phyloP scores from a whole-genome alignment of 2,888 invertebrate genomes.

The Digitonthophagus gazella region DNA sequence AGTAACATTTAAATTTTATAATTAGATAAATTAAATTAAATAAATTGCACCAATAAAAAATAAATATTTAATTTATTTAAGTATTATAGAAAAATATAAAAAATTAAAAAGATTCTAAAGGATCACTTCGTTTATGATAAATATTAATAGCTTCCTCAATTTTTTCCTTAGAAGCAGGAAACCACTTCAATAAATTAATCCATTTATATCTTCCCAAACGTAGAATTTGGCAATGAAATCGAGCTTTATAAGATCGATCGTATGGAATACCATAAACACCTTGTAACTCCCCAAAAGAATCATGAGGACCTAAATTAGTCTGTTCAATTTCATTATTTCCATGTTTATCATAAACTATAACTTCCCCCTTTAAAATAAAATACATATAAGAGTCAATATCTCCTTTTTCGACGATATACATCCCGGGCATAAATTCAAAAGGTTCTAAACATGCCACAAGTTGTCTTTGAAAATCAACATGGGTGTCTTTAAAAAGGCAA shows the following conservation, averaged over 20 bases:
- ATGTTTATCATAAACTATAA: slow-evolving; percentile 34
- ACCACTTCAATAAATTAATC: slow-evolving; percentile 35
- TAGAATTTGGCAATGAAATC: slow-evolving; percentile 32
- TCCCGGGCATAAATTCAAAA: slow-evolving; percentile 56
- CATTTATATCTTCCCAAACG: slow-evolving; percentile 32
- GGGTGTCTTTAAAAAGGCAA: slow-evolving; percentile 53
- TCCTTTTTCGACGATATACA: slow-evolving; percentile 57
- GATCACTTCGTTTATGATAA: too few relatives aligned
- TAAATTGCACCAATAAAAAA: too few relatives aligned
- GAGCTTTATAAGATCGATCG: slow-evolving; percentile 32
- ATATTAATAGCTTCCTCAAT: slow-evolving; percentile 24
- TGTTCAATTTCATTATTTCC: slow-evolving; percentile 25
- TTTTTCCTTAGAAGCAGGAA: slow-evolving; percentile 35
- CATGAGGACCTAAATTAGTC: slow-evolving; percentile 20
- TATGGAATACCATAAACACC: slow-evolving; percentile 32
- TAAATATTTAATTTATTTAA: background rate
- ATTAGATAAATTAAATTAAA: too few relatives aligned
- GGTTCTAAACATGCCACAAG: slow-evolving; percentile 52
- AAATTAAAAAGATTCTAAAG: background rate
- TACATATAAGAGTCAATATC: slow-evolving; percentile 57
- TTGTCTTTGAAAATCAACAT: slow-evolving; percentile 55
- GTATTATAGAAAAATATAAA: too few relatives aligned
- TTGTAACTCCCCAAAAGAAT: slow-evolving; percentile 35
- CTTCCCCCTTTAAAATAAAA: slow-evolving; percentile 57
- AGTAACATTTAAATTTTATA: too few relatives aligned